A percentile compares a stretch with the other conserved stretches of the same genome.
Evolutionary conservation across 2,113 vertebrate species (phyloP).

Genomic region (Nanger granti): DNA sequence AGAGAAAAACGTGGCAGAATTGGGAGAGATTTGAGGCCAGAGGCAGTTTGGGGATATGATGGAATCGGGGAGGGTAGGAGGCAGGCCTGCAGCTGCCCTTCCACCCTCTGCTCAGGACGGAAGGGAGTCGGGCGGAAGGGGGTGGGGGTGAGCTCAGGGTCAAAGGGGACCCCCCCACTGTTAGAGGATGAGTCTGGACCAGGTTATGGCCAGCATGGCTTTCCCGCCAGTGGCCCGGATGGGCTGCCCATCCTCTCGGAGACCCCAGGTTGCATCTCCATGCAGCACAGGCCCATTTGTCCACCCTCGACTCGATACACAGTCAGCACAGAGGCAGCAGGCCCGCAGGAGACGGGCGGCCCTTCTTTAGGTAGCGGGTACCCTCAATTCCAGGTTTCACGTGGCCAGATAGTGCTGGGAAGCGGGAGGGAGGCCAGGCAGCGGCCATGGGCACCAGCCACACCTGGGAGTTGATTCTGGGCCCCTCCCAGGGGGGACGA

Average conservation of each 20-base stretch:
- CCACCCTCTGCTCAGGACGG: not conserved
- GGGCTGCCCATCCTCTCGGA: not conserved
- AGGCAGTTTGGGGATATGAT: no score
- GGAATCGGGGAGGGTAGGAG: not conserved
- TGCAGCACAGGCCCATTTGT: not conserved
- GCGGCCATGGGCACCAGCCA: rapidly evolving
- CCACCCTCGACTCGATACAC: not conserved
- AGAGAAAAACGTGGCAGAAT: not conserved
- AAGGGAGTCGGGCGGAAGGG: not conserved
- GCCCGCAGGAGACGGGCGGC: not conserved
- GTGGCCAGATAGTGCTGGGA: not conserved
- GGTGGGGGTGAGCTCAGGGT: not conserved
- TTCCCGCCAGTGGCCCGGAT: not conserved
- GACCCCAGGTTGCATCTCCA: not conserved
- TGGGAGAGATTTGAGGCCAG: not conserved
- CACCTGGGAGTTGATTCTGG: not conserved
- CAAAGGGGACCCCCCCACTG: not conserved
- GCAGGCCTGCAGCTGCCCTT: not conserved
- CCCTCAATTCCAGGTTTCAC: rapidly evolving
- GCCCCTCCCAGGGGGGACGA: not conserved
- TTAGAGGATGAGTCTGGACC: not conserved
- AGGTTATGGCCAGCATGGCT: not conserved
- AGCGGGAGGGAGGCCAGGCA: not conserved
- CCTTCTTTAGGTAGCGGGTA: not conserved
- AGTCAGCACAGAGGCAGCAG: not conserved